These are phyloP conservation scores for Heterodera filipjevi DNA, from an alignment of 2,888 invertebrate genomes.

Conservation along the genomic window DNA sequence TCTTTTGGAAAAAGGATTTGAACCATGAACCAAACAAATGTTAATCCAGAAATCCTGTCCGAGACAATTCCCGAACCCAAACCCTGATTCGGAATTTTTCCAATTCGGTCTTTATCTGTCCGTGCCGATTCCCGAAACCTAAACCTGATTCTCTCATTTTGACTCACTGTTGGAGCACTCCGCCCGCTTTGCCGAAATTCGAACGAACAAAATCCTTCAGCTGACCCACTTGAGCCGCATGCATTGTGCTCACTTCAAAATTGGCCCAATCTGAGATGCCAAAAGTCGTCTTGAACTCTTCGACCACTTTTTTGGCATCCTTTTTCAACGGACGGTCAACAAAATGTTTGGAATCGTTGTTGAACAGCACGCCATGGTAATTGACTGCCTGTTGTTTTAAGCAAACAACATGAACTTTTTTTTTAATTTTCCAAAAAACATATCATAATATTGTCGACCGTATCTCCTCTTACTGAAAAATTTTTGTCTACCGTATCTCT, in stretches of 20 bases:
- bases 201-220: slow-evolving; percentile 44
- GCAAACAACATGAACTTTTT: too few species aligned
- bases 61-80: too few species aligned
- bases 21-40: too few species aligned
- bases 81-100: not conserved
- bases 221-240: not conserved
- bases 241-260: not conserved
- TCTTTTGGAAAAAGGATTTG: too few species aligned
- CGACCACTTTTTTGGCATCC: slow-evolving; percentile 4
- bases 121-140: not conserved
- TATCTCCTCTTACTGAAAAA: too few species aligned
- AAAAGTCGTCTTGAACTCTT: not conserved
- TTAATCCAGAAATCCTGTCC: too few species aligned
- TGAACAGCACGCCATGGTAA: slow-evolving; percentile 45
- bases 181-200: slow-evolving; percentile 38
- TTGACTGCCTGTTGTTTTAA: slow-evolving; percentile 52
- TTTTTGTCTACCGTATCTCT: too few species aligned
- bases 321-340: slow-evolving; percentile 59
- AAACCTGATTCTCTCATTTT: not conserved
- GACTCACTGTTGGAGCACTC: slow-evolving; percentile 38
- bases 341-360: slow-evolving; percentile 60
- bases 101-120: too few species aligned
- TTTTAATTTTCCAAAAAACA: too few species aligned
- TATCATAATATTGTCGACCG: too few species aligned
- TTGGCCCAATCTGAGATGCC: not conserved